Percentiles rank a stretch among this genome's conserved stretches.
phyloP scores from a whole-genome alignment of 2,797 vertebrate genomes.

The Echiichthys vipera region DNA sequence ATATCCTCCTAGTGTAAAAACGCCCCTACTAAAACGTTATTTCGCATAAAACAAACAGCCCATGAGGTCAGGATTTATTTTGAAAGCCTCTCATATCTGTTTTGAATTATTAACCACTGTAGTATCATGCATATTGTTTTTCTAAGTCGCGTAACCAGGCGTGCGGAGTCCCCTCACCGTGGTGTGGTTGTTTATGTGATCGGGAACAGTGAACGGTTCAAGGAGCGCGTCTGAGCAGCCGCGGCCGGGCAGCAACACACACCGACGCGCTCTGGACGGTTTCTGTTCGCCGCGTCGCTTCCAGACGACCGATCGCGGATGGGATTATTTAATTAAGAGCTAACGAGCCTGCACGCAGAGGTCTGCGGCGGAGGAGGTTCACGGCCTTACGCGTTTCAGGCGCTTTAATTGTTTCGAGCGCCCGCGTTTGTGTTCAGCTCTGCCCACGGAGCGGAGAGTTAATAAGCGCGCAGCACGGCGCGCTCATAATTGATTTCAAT shows the following conservation, averaged over 20 bases:
- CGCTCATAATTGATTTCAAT: constrained; percentile 93
- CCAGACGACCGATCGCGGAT: constrained; percentile 31
- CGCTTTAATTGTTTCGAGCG: constrained; percentile 92
- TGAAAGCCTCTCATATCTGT: not conserved
- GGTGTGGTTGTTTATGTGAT: not conserved
- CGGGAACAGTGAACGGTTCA: not conserved
- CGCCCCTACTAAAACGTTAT: too few species aligned
- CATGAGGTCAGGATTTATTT: not conserved
- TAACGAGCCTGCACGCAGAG: constrained; percentile 80
- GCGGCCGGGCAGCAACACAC: not conserved
- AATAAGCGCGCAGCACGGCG: constrained; percentile 80
- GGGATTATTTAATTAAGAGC: constrained; percentile 91
- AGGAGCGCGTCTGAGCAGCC: not conserved
- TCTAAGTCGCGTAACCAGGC: not conserved
- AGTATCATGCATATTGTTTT: not conserved
- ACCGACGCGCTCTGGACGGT: not conserved
- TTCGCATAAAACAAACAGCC: not conserved
- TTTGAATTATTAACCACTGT: not conserved
- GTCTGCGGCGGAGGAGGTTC: constrained; percentile 87
- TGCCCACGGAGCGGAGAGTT: constrained; percentile 82
- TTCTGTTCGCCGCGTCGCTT: constrained; percentile 28
- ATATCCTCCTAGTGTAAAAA: not conserved
- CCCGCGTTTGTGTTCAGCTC: constrained; percentile 88
- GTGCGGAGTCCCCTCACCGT: fast-evolving
- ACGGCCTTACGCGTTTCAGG: constrained; percentile 86